Percentiles rank a stretch among this genome's conserved stretches.
These are phyloP conservation scores for Hemibagrus guttatus DNA, from an alignment of 2,797 vertebrate genomes.

Conservation along the genomic window DNA sequence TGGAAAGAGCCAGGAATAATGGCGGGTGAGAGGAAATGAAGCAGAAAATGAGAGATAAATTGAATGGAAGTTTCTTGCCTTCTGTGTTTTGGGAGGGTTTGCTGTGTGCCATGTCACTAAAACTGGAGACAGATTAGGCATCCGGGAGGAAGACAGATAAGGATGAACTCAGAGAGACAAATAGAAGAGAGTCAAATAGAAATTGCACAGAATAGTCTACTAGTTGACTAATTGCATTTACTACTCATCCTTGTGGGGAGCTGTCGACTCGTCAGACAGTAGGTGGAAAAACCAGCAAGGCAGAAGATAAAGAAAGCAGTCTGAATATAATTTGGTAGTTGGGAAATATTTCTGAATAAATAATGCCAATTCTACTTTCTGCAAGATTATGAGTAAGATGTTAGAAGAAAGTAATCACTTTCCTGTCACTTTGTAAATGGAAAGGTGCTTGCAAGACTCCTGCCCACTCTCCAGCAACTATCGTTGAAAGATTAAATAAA, in stretches of 20 bases:
- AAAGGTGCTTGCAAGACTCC: not conserved
- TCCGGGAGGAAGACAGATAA: not conserved
- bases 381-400: not conserved
- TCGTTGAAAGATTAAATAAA: not conserved
- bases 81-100: not conserved
- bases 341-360: not conserved
- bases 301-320: not conserved
- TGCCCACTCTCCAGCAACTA: not conserved
- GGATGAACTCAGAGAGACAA: not conserved
- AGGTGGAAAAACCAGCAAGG: not conserved
- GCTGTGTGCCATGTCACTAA: not conserved
- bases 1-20: not conserved
- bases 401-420: not conserved
- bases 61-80: conserved; percentile 30
- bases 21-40: conserved; percentile 39
- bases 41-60: conserved; percentile 54
- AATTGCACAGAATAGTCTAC: not conserved
- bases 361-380: not conserved
- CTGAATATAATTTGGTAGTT: not conserved
- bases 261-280: not conserved
- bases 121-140: conserved; percentile 18
- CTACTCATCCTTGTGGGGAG: not conserved
- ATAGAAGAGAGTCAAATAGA: not conserved
- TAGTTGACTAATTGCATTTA: not conserved
- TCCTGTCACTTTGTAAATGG: not conserved